Base-by-base conservation (phyloP, 2,113 vertebrate genomes). In the Syrrhaptes paradoxus region DNA sequence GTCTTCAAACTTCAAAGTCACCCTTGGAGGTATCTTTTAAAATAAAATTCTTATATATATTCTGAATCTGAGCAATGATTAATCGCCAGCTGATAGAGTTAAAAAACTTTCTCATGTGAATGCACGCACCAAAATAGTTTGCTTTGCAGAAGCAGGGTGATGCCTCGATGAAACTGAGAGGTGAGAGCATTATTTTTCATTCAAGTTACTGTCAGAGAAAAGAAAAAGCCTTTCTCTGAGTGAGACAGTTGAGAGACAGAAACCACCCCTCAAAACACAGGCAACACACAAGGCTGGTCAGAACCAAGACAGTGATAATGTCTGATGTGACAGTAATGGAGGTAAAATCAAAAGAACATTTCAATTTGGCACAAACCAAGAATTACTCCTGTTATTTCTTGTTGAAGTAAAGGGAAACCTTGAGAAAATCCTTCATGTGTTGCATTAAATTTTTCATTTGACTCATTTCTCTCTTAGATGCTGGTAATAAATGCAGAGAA, bases 1-100 rank as follows among this genome's bases (percentile, higher is more conserved):
- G 90, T 95, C 85, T 87, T 92, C 54, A 90, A 76, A 92, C 87
- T 96, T 95, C 93, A 88, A 95, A 95, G 95, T 86, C 85, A 81
- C 79, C 43, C 82, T 78, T 87, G 83, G 48, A 93, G 45, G 72
- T 88, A 63, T 74, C 79, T 87, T 94, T 88, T 59, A 80, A 96
- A 94, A 85, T 80, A 94, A 76, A 25, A 10, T 86, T 66, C 62
- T 67, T 83, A 71, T 88, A 67, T 49, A 52, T 49, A 52, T 96
- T 86, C 68, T 88, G 57, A 84, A 83, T 88, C 68, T 68, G 86
- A 90, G 90, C 38, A 94, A 70, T 55, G 63, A 86, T 94, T 94
- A 90, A 71, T 93, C 2, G 4, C 46, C 32, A 81, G 57, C 68
- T 73, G 75, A 84, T 84, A 92, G 84, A 91, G 49, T 75, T 79